Evolutionary conservation across 1,140 invertebrate genomes (phyloP), one percentile per base, ranked within the genome.

Genomic region (Plodia interpunctella): DNA sequence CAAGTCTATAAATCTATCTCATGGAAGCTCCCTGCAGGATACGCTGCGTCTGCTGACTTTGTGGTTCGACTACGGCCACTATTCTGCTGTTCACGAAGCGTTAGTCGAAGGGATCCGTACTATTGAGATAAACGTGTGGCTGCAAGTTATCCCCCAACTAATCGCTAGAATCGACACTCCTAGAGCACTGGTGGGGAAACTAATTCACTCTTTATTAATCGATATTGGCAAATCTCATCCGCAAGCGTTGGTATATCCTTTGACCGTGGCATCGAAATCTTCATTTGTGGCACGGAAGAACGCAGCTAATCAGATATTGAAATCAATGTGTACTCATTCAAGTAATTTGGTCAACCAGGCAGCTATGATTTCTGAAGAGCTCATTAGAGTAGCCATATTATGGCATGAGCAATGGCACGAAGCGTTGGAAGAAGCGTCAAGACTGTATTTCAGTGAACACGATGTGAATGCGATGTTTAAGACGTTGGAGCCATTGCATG

Each of bases 401-500:
- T 99, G 99, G 98, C 98, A 99, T 85, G 99, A 99, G 84, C 94
- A 98, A 65, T 99, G 98, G 98, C 97, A 99, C 82, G 98, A 99
- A 87, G 98, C 97, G 0, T 83, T 99, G 8, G 99, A 99, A 85
- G 98, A 99, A 91, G 98, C 99, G 0, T 99, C 97, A 11, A 90
- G 96, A 49, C 57, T 88, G 21, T 99, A 99, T 80, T 99, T 99
- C 85, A 98, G 97, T 0, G 98, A 99, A 81, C 92, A 94, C 54
- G 98, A 99, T 76, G 94, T 98, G 0, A 94, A 96, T 57, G 98
- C 96, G 11, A 99, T 99, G 98, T 96, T 99, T 75, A 94, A 96
- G 57, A 97, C 96, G 0, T 88, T 99, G 49, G 97, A 99, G 75
- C 98, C 98, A 0, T 88, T 99, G 20, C 98, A 99, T 86, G 93